Percentiles rank a stretch among this genome's conserved stretches.
phyloP scores from a whole-genome alignment of 2,797 vertebrate species.

The Myotis pilosus region DNA sequence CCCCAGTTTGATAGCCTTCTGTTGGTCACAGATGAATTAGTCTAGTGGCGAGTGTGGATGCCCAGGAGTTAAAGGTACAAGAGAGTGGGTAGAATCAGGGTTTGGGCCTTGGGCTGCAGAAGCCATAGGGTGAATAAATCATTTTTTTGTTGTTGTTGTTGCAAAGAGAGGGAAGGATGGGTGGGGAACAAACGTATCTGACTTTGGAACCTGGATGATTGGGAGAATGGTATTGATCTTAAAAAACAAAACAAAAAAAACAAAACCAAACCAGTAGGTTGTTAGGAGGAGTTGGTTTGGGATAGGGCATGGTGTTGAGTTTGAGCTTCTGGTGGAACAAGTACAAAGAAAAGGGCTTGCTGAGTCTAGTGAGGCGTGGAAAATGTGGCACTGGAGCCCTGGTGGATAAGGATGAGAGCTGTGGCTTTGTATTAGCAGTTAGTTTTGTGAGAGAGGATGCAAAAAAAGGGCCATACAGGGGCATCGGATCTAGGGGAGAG shows the following conservation, averaged over 20 bases:
- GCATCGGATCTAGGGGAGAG: neutral
- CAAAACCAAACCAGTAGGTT: neutral
- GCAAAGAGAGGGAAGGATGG: neutral
- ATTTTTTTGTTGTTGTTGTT: neutral
- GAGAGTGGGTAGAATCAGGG: neutral
- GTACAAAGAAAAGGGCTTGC: neutral
- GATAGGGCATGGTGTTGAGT: neutral
- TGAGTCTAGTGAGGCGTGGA: neutral
- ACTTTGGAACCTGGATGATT: neutral
- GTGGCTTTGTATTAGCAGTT: neutral
- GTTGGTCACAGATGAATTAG: neutral
- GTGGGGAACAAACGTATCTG: neutral
- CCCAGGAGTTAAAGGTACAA: neutral
- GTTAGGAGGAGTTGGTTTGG: neutral
- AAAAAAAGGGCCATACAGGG: neutral
- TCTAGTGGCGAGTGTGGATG: neutral
- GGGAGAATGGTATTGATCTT: neutral
- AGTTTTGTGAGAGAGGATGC: neutral
- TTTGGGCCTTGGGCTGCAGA: neutral
- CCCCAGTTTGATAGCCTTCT: neutral
- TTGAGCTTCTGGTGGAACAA: neutral
- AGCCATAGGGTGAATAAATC: neutral
- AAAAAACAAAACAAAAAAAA: neutral
- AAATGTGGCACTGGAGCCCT: neutral
- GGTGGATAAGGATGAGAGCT: neutral